Evolutionary conservation across 2,113 vertebrate species (phyloP).

Genomic region (Callospermophilus lateralis): DNA sequence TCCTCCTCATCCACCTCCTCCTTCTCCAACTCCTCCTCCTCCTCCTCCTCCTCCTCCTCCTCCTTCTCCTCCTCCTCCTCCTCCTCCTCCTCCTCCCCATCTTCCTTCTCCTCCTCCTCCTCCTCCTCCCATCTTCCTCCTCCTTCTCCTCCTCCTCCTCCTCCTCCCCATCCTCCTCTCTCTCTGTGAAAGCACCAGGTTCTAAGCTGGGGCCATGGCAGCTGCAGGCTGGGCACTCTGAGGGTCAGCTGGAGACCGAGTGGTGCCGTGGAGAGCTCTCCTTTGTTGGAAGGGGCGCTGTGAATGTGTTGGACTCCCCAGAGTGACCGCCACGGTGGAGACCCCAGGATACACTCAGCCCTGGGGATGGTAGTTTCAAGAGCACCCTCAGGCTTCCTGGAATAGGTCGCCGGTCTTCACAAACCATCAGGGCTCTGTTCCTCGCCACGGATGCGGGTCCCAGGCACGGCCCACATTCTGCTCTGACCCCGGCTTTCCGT

Average conservation of each 20-base stretch:
- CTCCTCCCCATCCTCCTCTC: no score
- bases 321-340: neutral
- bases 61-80: no score
- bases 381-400: neutral
- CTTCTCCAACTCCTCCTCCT: no score
- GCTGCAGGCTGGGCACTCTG: neutral
- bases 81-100: no score
- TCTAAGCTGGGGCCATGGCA: neutral
- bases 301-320: neutral
- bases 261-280: neutral
- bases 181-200: neutral
- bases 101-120: fast-evolving
- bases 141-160: no score
- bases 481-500: constrained; percentile 59
- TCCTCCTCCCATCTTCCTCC: fast-evolving
- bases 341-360: neutral
- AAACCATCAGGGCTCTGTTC: neutral
- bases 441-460: neutral
- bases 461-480: neutral
- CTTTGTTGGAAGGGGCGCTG: neutral
- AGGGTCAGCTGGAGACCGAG: neutral
- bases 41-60: fast-evolving
- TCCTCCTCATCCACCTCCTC: fast-evolving
- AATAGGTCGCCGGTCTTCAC: neutral
- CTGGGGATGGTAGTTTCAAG: neutral